Conservation (phyloP, 2,113 vertebrate genomes). For the Nestor notabilis region DNA sequence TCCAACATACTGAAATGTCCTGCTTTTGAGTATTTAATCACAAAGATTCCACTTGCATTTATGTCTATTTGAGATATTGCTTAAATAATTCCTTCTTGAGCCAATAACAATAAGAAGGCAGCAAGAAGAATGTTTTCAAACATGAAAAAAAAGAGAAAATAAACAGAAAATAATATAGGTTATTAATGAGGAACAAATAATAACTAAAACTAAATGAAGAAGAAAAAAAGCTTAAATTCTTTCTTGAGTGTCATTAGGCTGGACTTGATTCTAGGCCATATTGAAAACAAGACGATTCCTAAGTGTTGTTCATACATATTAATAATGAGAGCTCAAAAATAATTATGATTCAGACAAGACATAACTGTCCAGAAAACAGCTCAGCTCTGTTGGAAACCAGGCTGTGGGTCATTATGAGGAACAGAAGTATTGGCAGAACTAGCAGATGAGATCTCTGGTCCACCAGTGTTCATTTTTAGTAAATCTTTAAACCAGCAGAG, state of each 20-base stretch:
- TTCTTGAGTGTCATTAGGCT: not conserved
- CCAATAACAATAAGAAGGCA: not conserved
- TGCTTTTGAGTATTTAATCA: not conserved
- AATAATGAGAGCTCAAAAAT: not conserved
- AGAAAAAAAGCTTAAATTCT: not conserved
- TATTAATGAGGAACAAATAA: not conserved
- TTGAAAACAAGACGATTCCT: not conserved
- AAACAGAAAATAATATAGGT: not conserved
- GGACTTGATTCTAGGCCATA: not conserved
- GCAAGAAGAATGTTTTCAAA: not conserved
- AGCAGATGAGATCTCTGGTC: not conserved
- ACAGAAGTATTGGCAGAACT: not conserved
- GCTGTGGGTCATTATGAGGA: not conserved
- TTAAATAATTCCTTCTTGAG: not conserved
- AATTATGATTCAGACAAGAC: not conserved
- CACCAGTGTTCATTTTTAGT: not conserved
- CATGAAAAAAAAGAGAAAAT: not conserved
- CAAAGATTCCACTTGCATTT: not conserved
- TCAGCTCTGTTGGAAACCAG: not conserved
- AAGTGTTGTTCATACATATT: not conserved
- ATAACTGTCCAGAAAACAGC: not conserved
- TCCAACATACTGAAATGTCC: not conserved
- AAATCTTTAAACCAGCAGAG: not conserved
- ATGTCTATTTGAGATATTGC: not conserved
- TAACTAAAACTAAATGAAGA: not conserved